Base-by-base conservation (phyloP, 2,888 invertebrate genomes). In the Litoditis marina region DNA sequence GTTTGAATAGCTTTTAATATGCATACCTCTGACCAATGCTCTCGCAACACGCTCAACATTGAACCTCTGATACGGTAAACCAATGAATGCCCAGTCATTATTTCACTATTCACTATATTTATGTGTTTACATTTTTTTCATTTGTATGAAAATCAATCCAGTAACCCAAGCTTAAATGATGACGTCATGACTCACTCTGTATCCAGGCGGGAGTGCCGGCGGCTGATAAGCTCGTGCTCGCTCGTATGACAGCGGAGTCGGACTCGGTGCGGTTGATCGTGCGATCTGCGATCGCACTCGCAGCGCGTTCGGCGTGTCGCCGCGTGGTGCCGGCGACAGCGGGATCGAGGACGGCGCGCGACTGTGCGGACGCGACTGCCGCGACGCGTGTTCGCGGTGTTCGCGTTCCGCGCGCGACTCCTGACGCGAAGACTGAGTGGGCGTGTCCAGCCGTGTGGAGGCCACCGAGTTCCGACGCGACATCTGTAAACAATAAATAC, bases 141-240 rank as follows among this genome's bases (percentile, higher is more conserved):
- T n/a, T n/a, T n/a, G n/a, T n/a, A n/a, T n/a, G n/a, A n/a, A n/a
- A n/a, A n/a, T n/a, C n/a, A n/a, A n/a, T n/a, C n/a, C n/a, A n/a
- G n/a, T n/a, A n/a, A n/a, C n/a, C n/a, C n/a, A n/a, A n/a, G n/a
- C n/a, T n/a, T n/a, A n/a, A n/a, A n/a, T n/a, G n/a, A n/a, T n/a
- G n/a, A n/a, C n/a, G n/a, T n/a, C n/a, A n/a, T n/a, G 42, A 56
- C 68, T 54, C 28, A 82, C 81, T 66, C 75, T 58, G 61, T 77
- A 76, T 31, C 81, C 81, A 1, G 78, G 73, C 13, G 81, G 81
- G 27, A 81, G 61, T 19, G 78, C 73, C 1, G 81, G 77, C 11
- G 81, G 81, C 57, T 78, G 74, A 67, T 81, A 81, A 7, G 74
- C 66, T 36, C 75, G 62, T 5, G 81, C 81, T 16, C 74, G 53